A percentile compares a stretch with the other conserved stretches of the same genome.
phyloP scores from a whole-genome alignment of 2,888 invertebrate species.

The Entomobrya proxima region DNA sequence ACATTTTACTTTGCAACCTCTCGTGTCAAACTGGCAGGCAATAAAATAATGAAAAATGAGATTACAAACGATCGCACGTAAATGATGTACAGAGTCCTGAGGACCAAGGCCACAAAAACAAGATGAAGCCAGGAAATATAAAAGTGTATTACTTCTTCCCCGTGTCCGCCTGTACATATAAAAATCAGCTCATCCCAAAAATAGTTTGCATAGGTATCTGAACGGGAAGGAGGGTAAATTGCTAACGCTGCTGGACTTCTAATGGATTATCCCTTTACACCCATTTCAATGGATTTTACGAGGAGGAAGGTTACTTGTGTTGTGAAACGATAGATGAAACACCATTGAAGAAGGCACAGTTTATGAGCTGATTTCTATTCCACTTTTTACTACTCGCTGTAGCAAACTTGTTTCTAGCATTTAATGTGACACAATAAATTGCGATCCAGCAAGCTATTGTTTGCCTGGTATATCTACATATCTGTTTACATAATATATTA shows the following conservation, averaged over 20 bases:
- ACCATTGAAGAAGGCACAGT: neutral
- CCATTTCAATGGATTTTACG: constrained; percentile 16
- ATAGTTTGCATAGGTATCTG: too few relatives aligned
- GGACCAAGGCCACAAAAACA: too few relatives aligned
- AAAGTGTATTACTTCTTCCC: too few relatives aligned
- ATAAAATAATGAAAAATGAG: too few relatives aligned
- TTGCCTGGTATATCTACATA: neutral
- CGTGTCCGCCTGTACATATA: too few relatives aligned
- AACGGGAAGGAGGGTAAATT: neutral
- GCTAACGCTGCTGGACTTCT: neutral
- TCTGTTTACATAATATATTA: too few relatives aligned
- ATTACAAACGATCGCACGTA: too few relatives aligned
- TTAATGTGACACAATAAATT: constrained; percentile 15
- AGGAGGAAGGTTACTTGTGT: neutral
- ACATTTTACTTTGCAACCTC: too few relatives aligned
- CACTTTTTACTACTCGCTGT: constrained; percentile 11
- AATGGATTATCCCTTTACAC: neutral
- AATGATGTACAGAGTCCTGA: too few relatives aligned
- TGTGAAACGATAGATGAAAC: neutral
- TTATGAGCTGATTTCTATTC: constrained; percentile 38
- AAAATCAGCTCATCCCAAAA: too few relatives aligned
- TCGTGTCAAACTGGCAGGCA: too few relatives aligned
- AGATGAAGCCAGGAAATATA: too few relatives aligned
- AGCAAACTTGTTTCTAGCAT: neutral
- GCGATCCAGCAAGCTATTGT: neutral